Evolutionary conservation across 30 jellyfish, hydroid and myxozoan species (phyloP), one percentile per base, ranked within the genome.

Genomic region (Aurelia sp.): DNA sequence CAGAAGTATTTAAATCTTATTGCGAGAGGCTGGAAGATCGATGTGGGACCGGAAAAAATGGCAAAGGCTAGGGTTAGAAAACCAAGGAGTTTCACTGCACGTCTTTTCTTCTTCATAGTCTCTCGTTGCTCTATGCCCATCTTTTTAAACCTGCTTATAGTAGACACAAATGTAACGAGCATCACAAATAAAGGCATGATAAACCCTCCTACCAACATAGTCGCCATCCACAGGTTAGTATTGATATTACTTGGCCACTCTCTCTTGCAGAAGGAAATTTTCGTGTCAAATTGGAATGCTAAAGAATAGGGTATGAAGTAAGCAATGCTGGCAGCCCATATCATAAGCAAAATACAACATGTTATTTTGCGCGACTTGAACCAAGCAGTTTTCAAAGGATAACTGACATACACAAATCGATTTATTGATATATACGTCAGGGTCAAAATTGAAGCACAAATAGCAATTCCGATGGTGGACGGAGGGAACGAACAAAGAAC

Each of bases 401-500:
- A 82, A 1, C 60, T 71, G 27, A 82, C 62, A 16, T 44, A 82
- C 18, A 82, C 85, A 21, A n/a, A 82, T 35, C 91, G 81, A 44
- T 71, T 82, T 35, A 82, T 60, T 7, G 91, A 57, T 19, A 82
- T 82, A 66, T 82, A 82, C 17, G 73, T 70, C 44, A 82, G 60
- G 6, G 86, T 82, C 20, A 71, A n/a, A 11, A 82, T 59, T 12
- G 91, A 65, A 20, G 70, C 91, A 13, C 18, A 33, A 23, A 93
- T 65, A 59, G 83, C 85, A 20, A 93, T 67, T 51, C 88, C 80
- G 44, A 52, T 66, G 55, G 97, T 79, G 69, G 95, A 62, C 59
- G 88, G 68, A 67, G 97, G 76, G 35, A 87, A 75, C 86, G 98
- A 77, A 79, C 97, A 67, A 59, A 92, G 78, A 31, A 79, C 19